Percentiles rank a stretch among this genome's conserved stretches.
Evolutionary conservation across 1,140 invertebrate species (phyloP).

Genomic region (Penaeus chinensis): DNA sequence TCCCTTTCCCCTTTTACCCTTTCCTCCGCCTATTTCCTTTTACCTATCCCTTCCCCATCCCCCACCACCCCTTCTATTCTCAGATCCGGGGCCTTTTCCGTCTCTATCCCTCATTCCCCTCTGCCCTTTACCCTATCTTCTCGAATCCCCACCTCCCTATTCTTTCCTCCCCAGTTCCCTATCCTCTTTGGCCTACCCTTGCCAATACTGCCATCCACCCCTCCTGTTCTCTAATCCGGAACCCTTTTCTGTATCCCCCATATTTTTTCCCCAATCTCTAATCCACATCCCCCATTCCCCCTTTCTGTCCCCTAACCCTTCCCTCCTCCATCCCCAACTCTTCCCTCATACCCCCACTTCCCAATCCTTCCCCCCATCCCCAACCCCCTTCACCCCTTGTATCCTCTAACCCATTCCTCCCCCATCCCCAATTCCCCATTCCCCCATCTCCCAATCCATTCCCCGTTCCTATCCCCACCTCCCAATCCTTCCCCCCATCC

Average conservation of each 20-base stretch:
- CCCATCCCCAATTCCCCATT: background rate
- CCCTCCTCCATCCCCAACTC: background rate
- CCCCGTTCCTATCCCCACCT: background rate
- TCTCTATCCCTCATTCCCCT: background rate
- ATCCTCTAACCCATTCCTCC: background rate
- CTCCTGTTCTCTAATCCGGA: background rate
- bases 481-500: background rate
- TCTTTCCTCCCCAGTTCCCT: background rate
- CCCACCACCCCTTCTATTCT: background rate
- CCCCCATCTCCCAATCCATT: slow-evolving; percentile 9
- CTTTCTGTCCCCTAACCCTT: background rate
- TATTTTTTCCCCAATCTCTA: slow-evolving; percentile 3
- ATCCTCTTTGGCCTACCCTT: background rate
- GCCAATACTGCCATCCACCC: background rate
- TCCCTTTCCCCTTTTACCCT: no score
- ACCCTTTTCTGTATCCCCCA: no score
- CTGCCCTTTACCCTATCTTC: background rate
- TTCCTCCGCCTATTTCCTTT: background rate
- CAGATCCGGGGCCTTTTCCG: background rate
- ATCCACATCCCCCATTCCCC: slow-evolving; percentile 5
- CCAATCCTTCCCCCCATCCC: background rate
- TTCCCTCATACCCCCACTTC: slow-evolving; percentile 24
- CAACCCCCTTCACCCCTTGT: background rate
- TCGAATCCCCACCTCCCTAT: background rate
- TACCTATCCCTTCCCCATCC: background rate